These are phyloP conservation scores for Mesitornis unicolor DNA, from an alignment of 2,113 vertebrate genomes.

Conservation along the genomic window DNA sequence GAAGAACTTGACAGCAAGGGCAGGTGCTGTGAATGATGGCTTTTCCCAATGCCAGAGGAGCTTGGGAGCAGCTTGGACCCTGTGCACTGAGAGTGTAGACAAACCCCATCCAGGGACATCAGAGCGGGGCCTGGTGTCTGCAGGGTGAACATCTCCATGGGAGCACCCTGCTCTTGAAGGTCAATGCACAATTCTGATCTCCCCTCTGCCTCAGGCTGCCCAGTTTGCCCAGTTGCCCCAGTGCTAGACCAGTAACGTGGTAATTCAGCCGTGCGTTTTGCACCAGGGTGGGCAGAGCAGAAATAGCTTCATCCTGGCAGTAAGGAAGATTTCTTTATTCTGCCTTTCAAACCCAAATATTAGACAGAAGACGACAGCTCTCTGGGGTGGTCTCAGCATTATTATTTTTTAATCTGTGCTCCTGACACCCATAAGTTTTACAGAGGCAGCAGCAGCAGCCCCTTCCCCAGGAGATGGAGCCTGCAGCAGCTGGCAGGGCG, in stretches of 20 bases:
- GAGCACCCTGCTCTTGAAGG: background rate
- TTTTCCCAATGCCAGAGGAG: background rate
- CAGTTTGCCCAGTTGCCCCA: background rate
- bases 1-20: constrained; percentile 3
- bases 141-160: accelerated
- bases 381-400: background rate
- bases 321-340: background rate
- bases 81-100: accelerated
- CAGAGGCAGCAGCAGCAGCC: background rate
- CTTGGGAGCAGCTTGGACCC: no score
- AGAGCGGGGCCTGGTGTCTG: background rate
- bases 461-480: accelerated
- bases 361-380: background rate
- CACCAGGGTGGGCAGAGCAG: background rate
- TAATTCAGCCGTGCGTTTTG: background rate
- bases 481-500: accelerated
- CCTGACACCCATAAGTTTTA: accelerated
- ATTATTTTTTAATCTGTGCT: background rate
- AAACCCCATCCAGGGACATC: accelerated
- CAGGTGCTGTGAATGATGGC: background rate
- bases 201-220: accelerated
- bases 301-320: background rate
- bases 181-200: accelerated
- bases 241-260: accelerated
- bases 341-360: background rate